Percentiles rank a stretch among this genome's conserved stretches.
phyloP scores from a whole-genome alignment of 2,888 invertebrate genomes.

The Polia nebulosa region DNA sequence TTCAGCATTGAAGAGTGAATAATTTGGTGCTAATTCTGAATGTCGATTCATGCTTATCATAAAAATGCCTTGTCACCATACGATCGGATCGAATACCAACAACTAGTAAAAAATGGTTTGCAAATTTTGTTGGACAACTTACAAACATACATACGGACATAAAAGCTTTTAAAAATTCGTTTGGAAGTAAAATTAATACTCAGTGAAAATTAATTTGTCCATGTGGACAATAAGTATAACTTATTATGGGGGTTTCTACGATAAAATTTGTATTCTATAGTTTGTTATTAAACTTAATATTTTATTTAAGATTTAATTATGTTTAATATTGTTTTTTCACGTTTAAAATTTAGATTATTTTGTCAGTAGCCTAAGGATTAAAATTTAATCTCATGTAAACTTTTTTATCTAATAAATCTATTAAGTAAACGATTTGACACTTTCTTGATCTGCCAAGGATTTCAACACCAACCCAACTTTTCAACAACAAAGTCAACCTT shows the following conservation, averaged over 20 bases:
- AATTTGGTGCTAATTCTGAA: too few species aligned
- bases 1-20: too few species aligned
- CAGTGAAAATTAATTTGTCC: too few species aligned
- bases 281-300: background rate
- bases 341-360: background rate
- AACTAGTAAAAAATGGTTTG: too few species aligned
- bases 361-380: background rate
- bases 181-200: background rate
- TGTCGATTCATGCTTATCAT: too few species aligned
- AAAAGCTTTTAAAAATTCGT: too few species aligned
- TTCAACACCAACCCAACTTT: background rate
- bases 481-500: too few species aligned
- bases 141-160: too few species aligned
- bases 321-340: background rate
- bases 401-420: conserved; percentile 5
- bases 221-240: background rate
- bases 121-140: too few species aligned
- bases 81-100: too few species aligned
- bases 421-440: background rate
- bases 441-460: background rate
- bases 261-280: background rate
- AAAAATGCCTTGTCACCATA: too few species aligned
- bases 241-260: background rate
- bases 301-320: background rate
- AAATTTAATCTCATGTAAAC: background rate